These are phyloP conservation scores for Ibycter americanus DNA, from an alignment of 2,797 vertebrate species.

Conservation along the genomic window DNA sequence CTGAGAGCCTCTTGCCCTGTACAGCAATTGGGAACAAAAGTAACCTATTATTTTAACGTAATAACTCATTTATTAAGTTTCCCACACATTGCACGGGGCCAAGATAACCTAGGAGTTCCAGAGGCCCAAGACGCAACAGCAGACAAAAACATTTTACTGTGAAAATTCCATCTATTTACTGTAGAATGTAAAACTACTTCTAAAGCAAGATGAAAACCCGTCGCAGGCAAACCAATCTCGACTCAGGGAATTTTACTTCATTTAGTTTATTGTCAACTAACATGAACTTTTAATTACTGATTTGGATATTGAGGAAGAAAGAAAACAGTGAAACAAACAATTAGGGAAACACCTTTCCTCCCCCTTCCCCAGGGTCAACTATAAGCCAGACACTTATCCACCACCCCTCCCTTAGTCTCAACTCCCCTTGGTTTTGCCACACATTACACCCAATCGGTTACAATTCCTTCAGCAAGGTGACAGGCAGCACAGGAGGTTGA, in stretches of 20 bases:
- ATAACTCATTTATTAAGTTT: constrained; percentile 9
- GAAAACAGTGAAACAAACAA: neutral
- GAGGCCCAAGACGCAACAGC: constrained; percentile 18
- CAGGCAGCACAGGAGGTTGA: neutral
- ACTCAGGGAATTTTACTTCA: neutral
- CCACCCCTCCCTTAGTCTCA: neutral
- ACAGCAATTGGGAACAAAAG: neutral
- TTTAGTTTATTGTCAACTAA: neutral
- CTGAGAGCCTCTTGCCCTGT: neutral
- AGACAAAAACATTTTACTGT: constrained; percentile 2
- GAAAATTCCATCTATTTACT: constrained; percentile 3
- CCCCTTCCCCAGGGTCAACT: neutral
- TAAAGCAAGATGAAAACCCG: constrained; percentile 13
- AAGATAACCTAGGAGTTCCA: constrained; percentile 60
- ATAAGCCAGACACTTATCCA: neutral
- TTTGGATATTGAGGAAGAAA: neutral
- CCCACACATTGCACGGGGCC: constrained; percentile 19
- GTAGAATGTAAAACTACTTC: constrained; percentile 21
- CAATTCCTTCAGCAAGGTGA: neutral
- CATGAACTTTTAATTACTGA: neutral
- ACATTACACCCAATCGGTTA: neutral
- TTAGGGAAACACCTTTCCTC: neutral
- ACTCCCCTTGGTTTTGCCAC: neutral
- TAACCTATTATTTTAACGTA: constrained; percentile 31
- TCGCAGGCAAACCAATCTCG: neutral